A percentile compares a stretch with the other conserved stretches of the same genome.
phyloP scores from a whole-genome alignment of 1,140 invertebrate genomes.

The Steinernema feltiae region DNA sequence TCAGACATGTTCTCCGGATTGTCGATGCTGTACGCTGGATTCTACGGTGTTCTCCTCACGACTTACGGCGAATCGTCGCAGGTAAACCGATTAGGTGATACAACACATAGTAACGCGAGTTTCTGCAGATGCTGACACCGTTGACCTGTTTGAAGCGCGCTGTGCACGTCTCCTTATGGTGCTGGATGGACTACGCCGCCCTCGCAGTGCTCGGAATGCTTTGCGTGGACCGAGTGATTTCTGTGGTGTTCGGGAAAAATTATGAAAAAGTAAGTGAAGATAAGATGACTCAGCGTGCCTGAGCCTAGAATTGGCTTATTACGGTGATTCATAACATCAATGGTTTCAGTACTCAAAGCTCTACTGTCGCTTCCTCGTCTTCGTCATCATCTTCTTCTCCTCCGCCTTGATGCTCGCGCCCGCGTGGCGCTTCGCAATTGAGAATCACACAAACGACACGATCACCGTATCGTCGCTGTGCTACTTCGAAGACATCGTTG shows the following conservation, averaged over 20 bases:
- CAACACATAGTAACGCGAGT: not conserved
- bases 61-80: not conserved
- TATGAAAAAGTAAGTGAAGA: not conserved
- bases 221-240: not conserved
- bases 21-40: not conserved
- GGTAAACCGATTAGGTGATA: not conserved
- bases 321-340: not conserved
- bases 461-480: constrained; percentile 18
- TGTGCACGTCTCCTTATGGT: not conserved
- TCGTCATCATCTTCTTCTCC: not conserved
- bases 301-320: no score
- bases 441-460: not conserved
- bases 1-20: not conserved
- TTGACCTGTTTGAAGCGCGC: not conserved
- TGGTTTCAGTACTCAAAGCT: not conserved
- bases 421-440: not conserved
- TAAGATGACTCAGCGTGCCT: no score
- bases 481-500: constrained; percentile 25
- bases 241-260: not conserved
- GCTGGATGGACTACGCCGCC: not conserved
- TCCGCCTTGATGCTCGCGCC: not conserved
- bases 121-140: not conserved
- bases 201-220: not conserved
- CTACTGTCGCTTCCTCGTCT: not conserved
- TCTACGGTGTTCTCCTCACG: not conserved